These are phyloP conservation scores for Ophioninae sp. DNA, from an alignment of 2,888 invertebrate species.

Conservation along the genomic window DNA sequence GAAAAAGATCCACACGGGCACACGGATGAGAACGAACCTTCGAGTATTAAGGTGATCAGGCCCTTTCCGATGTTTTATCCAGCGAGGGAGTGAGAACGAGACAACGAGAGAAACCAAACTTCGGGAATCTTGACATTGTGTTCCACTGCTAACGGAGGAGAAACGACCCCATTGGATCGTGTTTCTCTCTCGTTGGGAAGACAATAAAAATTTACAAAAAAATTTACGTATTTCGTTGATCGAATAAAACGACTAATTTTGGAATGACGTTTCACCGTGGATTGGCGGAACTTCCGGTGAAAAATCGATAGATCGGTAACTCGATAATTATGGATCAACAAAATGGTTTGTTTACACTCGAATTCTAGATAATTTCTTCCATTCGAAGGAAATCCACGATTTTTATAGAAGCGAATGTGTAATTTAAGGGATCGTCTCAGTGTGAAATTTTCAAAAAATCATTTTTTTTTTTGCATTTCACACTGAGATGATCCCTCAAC, in stretches of 20 bases:
- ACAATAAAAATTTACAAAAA: neutral
- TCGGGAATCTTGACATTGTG: conserved; percentile 60
- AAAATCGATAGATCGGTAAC: too few relatives aligned
- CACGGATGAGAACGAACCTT: conserved; percentile 4
- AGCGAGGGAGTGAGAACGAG: conserved; percentile 13
- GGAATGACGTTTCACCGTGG: neutral
- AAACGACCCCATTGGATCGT: conserved; percentile 13
- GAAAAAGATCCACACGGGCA: conserved; percentile 3
- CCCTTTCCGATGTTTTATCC: conserved; percentile 29
- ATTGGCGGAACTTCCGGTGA: neutral
- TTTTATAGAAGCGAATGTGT: too few relatives aligned
- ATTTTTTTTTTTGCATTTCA: too few relatives aligned
- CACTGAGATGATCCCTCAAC: too few relatives aligned
- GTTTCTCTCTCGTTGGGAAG: neutral
- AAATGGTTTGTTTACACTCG: too few relatives aligned
- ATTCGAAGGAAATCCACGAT: too few relatives aligned
- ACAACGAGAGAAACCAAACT: conserved; percentile 31
- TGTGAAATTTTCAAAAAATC: too few relatives aligned
- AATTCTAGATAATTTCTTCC: too few relatives aligned
- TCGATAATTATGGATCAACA: too few relatives aligned
- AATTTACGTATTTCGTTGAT: neutral
- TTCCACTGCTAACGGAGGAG: conserved; percentile 1
- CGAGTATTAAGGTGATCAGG: conserved; percentile 25
- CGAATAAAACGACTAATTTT: neutral
- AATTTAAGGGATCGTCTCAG: too few relatives aligned